These are phyloP conservation scores for Discoglossus pictus DNA, from an alignment of 2,797 vertebrate genomes.

Conservation along the genomic window DNA sequence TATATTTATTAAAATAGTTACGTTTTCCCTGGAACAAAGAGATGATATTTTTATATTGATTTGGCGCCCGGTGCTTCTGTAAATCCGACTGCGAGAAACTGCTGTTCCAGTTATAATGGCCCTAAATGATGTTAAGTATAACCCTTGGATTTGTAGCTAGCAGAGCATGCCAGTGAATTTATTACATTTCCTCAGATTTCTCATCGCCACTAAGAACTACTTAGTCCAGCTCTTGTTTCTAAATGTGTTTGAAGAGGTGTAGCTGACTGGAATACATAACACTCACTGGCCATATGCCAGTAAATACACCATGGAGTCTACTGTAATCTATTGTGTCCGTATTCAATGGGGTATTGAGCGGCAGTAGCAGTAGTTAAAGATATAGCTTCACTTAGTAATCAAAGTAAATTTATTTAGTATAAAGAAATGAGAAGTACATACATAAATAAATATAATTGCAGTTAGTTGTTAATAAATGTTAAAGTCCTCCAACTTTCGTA, in stretches of 20 bases:
- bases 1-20: too few relatives aligned
- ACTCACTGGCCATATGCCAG: constrained; percentile 32
- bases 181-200: constrained; percentile 46
- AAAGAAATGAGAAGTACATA: too few relatives aligned
- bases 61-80: constrained; percentile 25
- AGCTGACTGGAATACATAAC: constrained; percentile 51
- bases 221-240: constrained; percentile 43
- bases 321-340: constrained; percentile 20
- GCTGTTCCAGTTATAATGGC: constrained; percentile 32
- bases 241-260: constrained; percentile 50
- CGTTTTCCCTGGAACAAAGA: too few relatives aligned
- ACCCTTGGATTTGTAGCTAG: constrained; percentile 18
- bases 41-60: constrained; percentile 4
- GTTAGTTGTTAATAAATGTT: too few relatives aligned
- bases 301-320: constrained; percentile 19
- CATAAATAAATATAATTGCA: too few relatives aligned
- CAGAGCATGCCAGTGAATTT: constrained; percentile 41
- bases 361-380: constrained; percentile 5
- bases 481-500: too few relatives aligned
- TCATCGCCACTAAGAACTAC: constrained; percentile 45
- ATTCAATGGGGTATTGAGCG: neutral
- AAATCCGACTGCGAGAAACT: constrained; percentile 29
- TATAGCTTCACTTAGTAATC: constrained; percentile 5
- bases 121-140: constrained; percentile 22
- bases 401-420: too few relatives aligned